Evolutionary conservation across 2,888 invertebrate species (phyloP), one percentile per base, ranked within the genome.

Genomic region (Drosophila mulleri): DNA sequence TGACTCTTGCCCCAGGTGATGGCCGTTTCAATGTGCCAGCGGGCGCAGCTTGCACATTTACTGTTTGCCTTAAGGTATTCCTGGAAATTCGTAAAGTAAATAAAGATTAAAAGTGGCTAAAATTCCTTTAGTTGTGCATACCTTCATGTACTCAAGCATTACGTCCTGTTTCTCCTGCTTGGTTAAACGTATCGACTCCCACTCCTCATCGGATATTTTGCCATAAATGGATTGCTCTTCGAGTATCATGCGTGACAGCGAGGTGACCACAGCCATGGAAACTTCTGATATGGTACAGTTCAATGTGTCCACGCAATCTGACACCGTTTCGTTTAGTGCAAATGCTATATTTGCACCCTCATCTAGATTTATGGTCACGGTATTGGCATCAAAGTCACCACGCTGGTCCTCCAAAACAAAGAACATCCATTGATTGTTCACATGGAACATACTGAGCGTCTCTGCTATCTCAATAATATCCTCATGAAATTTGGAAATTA

Each of bases 311-410:
- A 93, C 92, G 89, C 96, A 96, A 37, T 93, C 91, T 32, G 91
- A 83, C 37, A 92, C 92, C 0, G 96, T 96, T 23, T 94, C 93
- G 90, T 97, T 97, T 74, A 95, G 95, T 18, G 96, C 94, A 87
- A 96, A 97, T 0, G 97, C 97, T 11, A 97, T 93, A 91, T 97
- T 97, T 83, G 96, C 96, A 0, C 97, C 97, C 90, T 97, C 97
- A 32, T 96, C 92, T 1, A 95, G 92, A 74, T 94, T 94, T 47
- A 94, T 93, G 29, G 96, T 94, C 20, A 93, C 93, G 0, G 94
- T 92, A 7, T 95, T 89, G 83, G 95, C 81, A 76, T 90, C 89
- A 42, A 88, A 88, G 14, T 93, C 92, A 5, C 92, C 92, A 0
- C 83, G 88, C 64, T 94, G 92, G 0, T 94, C 95, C 66, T 96